Conservation (phyloP, 1,140 invertebrate species). For the Acromyrmex heyeri region DNA sequence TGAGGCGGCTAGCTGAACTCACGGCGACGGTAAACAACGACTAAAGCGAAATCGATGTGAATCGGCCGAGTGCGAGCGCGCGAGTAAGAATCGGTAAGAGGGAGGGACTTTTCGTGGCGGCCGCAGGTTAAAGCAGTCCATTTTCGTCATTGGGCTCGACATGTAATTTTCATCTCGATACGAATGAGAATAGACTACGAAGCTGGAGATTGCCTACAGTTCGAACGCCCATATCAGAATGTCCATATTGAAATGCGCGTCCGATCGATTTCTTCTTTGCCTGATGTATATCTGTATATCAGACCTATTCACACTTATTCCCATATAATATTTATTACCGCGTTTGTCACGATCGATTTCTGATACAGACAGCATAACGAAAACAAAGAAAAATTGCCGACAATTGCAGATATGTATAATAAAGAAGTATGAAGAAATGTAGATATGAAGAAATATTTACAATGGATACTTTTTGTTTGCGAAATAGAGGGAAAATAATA, state of each 20-base stretch:
- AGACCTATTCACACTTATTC: neutral
- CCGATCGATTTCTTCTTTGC: neutral
- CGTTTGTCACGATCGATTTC: neutral
- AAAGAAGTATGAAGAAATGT: neutral
- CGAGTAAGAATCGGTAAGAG: conserved; percentile 50
- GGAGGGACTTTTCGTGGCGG: conserved; percentile 36
- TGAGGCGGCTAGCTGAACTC: conserved; percentile 38
- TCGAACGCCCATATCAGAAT: neutral
- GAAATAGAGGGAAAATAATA: neutral
- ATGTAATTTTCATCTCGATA: neutral
- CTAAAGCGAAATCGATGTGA: conserved; percentile 68
- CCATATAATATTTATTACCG: neutral
- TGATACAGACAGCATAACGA: conserved; percentile 1
- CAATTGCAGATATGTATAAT: neutral
- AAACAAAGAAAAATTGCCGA: neutral
- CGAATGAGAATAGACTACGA: neutral
- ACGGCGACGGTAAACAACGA: conserved; percentile 69
- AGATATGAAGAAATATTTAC: conserved; percentile 7
- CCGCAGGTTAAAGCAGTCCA: conserved; percentile 4
- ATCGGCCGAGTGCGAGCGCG: conserved; percentile 30
- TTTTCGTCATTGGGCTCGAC: conserved; percentile 9
- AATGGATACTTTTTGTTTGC: neutral
- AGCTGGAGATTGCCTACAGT: neutral
- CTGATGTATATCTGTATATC: neutral
- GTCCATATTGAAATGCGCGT: neutral